Evolutionary conservation across 2,113 vertebrate genomes (phyloP), one percentile per base, ranked within the genome.

Genomic region (Cryptotis parvus): DNA sequence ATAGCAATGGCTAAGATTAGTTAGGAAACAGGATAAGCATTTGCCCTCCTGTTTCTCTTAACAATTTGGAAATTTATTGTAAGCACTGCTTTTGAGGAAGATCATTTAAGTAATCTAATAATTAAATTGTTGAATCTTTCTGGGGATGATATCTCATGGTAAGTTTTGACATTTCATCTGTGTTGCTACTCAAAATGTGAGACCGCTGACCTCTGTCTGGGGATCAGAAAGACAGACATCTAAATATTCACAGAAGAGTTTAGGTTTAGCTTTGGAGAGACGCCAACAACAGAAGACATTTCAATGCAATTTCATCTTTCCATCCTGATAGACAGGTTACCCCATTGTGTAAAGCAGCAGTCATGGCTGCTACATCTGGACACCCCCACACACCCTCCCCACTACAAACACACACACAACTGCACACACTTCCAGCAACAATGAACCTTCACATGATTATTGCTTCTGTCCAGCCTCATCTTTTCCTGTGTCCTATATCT

Each of bases 141-240:
- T 74, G 37, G 41, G 73, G 20, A 66, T 89, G 39, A 77, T 16
- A 75, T 74, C 33, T 37, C 26, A 29, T 73, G 61, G 72, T 14
- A 86, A 52, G 87, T 76, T 18, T 68, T 39, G 73, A 66, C 35
- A 61, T 88, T 61, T 35, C 27, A 37, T 27, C 72, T 93, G 14
- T 16, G 69, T 37, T 70, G 73, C 29, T 66, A 35, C 39, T 82
- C 37, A 55, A 27, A 73, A 37, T 92, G 73, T 63, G 65, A 82
- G 65, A 41, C 22, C 61, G 39, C n/a, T 12, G 29, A 41, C 12
- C 27, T 89, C 84, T 43, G 22, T 37, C 70, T 18, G 66, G 29
- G 18, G 33, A 84, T 76, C 43, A 70, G 61, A 24, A 31, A 88
- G 90, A 72, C 16, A 37, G 68, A 43, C 31, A 58, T 9, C 61